Evolutionary conservation across 1,140 invertebrate genomes (phyloP).

Genomic region (Tetraneura akinire): DNA sequence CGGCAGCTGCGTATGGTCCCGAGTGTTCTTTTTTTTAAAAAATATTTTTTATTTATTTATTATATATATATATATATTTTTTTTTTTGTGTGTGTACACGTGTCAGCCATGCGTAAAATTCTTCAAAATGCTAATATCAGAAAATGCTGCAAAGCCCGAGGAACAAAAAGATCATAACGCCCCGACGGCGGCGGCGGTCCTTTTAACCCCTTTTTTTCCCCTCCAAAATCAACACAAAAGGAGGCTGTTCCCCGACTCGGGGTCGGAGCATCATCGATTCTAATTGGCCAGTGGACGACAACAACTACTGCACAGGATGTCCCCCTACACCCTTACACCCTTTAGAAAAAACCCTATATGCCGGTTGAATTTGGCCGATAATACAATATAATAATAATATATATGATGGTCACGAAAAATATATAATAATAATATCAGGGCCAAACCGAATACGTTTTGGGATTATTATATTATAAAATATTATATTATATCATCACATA

Average conservation of each 20-base stretch:
- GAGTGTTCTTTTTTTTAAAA: background rate
- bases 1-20: slow-evolving; percentile 24
- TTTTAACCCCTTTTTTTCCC: slow-evolving; percentile 43
- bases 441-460: background rate
- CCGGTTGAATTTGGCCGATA: too few relatives aligned
- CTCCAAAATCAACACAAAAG: slow-evolving; percentile 22
- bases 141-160: slow-evolving; percentile 11
- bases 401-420: background rate
- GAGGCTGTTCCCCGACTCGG: slow-evolving; percentile 24
- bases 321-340: background rate
- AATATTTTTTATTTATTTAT: slow-evolving; percentile 34
- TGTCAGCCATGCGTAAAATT: slow-evolving; percentile 40
- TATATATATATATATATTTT: too few relatives aligned
- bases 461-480: slow-evolving; percentile 7
- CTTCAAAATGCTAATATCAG: slow-evolving; percentile 48
- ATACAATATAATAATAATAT: too few relatives aligned
- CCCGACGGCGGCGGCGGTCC: background rate
- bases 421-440: slow-evolving; percentile 1
- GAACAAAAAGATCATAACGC: slow-evolving; percentile 44
- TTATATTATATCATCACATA: background rate
- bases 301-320: slow-evolving; percentile 14
- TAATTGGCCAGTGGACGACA: slow-evolving; percentile 29
- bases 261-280: slow-evolving; percentile 25
- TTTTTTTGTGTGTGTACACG: background rate
- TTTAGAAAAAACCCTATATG: too few relatives aligned